These are phyloP conservation scores for Paracanthobrama guichenoti DNA, from an alignment of 2,113 vertebrate species.

Conservation along the genomic window DNA sequence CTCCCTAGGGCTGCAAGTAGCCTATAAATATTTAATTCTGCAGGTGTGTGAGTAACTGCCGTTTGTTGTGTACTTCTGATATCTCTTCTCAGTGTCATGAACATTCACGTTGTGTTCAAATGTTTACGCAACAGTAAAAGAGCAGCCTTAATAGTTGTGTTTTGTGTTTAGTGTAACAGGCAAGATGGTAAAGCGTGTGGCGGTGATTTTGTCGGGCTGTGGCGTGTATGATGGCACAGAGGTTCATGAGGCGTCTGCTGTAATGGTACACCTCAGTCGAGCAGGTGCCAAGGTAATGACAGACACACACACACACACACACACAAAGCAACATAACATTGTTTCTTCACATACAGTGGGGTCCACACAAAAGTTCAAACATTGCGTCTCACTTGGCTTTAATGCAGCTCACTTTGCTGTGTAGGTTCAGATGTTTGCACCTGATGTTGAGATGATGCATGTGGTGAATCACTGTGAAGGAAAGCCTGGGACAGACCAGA, in stretches of 20 bases:
- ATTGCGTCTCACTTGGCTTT: neutral
- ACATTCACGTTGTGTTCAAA: neutral
- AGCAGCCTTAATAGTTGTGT: rapidly evolving
- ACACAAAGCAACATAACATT: too few relatives aligned
- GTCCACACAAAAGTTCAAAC: too few relatives aligned
- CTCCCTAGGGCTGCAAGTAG: neutral
- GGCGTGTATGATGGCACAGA: conserved; percentile 86
- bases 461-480: conserved; percentile 91
- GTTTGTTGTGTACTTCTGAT: neutral
- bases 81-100: neutral
- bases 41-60: neutral
- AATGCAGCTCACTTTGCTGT: conserved; percentile 7
- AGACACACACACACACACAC: too few relatives aligned
- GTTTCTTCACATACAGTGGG: too few relatives aligned
- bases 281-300: conserved; percentile 81
- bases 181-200: conserved; percentile 80
- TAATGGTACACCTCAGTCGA: conserved; percentile 85
- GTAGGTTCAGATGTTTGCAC: conserved; percentile 91
- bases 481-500: conserved; percentile 83
- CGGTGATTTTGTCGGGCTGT: conserved; percentile 83
- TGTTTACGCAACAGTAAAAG: neutral
- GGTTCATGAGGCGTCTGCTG: conserved; percentile 83
- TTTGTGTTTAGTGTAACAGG: conserved; percentile 50
- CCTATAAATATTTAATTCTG: conserved; percentile 27
- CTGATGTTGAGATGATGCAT: conserved; percentile 88